Evolutionary conservation across 2,113 vertebrate species (phyloP), one percentile per base, ranked within the genome.

Genomic region (Thamnaconus septentrionalis): DNA sequence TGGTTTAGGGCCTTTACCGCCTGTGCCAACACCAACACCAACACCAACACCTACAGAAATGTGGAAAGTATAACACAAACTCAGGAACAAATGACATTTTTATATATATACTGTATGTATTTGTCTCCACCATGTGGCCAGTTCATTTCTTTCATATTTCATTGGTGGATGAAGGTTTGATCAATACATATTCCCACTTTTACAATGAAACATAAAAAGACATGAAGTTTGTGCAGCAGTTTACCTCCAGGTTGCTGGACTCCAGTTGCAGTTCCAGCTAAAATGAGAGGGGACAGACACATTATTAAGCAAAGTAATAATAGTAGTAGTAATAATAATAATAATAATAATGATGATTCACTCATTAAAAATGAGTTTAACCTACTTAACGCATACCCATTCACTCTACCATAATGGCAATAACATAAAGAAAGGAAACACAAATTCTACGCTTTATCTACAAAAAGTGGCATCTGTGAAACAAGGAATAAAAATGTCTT

Each of bases 1-100:
- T 12, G 81, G 82, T 80, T 91, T 92, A 31, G 89, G 85, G 51
- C 79, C 56, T 85, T 92, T 91, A 43, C 46, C 76, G 39, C 69
- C 73, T 59, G 79, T 45, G 41, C 78, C 85, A 56, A 63, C 76
- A 46, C 64, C 75, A 59, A 57, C 63, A 63, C 44, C 44, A 45
- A 45, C 1, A 52, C 50, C 50, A 52, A n/a, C 4, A 31, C 40
- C 54, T 85, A 59, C 66, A 60, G 3, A 0, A 1, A 11, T 66
- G 5, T 55, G 5, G 45, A 7, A 60, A 5, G 71, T 42, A 6
- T 3, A 49, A 56, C 43, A 52, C 3, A 46, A 3, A 40, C 18
- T 2, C 11, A 0, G 5, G 10, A 18, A 0, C 1, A 53, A 1
- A 6, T 51, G 61, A 31, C 18, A 31, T 31, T 31, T 31, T 31